These are phyloP conservation scores for Oxyura jamaicensis DNA, from an alignment of 2,113 vertebrate genomes.

Conservation along the genomic window DNA sequence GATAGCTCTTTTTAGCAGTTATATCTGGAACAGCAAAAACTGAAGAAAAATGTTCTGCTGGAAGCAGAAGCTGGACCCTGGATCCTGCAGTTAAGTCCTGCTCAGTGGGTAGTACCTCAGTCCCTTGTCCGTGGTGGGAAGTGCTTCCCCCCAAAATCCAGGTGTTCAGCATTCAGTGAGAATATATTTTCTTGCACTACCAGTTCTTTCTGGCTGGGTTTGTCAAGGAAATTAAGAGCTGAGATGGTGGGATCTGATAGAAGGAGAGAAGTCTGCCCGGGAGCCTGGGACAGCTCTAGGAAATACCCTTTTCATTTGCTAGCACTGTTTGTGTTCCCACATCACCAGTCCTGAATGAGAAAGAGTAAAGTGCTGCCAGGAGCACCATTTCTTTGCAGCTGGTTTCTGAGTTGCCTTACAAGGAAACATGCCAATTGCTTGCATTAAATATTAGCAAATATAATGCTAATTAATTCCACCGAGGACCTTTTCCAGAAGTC, in stretches of 20 bases:
- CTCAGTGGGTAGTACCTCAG: neutral
- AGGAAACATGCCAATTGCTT: neutral
- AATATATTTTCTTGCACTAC: rapidly evolving
- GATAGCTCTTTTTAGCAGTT: neutral
- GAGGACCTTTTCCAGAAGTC: neutral
- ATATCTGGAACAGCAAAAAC: neutral
- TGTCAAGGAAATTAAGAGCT: neutral
- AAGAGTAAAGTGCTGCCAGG: neutral
- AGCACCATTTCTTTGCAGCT: neutral
- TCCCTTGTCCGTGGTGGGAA: neutral
- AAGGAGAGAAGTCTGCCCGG: neutral
- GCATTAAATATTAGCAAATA: neutral
- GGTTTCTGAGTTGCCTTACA: neutral
- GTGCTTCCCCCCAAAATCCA: neutral
- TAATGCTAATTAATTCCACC: neutral
- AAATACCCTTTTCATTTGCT: neutral
- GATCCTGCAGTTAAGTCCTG: neutral
- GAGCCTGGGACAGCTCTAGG: neutral
- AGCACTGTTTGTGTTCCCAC: neutral
- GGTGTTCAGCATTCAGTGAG: neutral
- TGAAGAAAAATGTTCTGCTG: neutral
- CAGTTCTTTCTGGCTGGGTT: neutral
- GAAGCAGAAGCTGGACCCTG: neutral
- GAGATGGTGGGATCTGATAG: neutral
- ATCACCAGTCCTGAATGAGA: neutral